Evolutionary conservation across 2,113 vertebrate genomes (phyloP).

Genomic region (Pica pica): DNA sequence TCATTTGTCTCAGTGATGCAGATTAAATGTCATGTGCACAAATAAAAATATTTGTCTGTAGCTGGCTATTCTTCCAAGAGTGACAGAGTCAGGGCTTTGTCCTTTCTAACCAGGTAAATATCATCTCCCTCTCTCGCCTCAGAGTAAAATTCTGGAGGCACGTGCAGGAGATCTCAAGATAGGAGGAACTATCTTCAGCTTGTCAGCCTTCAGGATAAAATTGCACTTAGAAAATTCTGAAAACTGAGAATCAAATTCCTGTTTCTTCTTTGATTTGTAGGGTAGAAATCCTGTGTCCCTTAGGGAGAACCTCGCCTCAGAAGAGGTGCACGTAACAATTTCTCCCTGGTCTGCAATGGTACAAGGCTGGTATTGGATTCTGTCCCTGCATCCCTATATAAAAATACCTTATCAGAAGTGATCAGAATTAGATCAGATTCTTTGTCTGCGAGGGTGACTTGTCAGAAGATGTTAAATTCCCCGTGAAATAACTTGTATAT

Average conservation of each 20-base stretch:
- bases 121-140: not conserved
- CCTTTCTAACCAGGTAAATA: not conserved
- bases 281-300: not conserved
- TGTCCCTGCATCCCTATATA: fast-evolving
- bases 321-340: not conserved
- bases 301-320: not conserved
- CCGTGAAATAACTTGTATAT: not conserved
- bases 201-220: not conserved
- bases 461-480: not conserved
- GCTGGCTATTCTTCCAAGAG: not conserved
- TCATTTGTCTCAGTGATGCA: not conserved
- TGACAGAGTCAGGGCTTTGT: not conserved
- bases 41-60: not conserved
- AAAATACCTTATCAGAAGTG: not conserved
- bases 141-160: not conserved
- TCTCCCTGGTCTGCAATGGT: not conserved
- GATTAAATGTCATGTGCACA: not conserved
- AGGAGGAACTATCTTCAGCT: not conserved
- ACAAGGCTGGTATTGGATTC: not conserved
- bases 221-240: not conserved
- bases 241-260: not conserved
- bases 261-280: not conserved
- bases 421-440: not conserved
- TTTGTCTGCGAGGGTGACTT: not conserved
- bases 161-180: not conserved